phyloP scores from a whole-genome alignment of 2,797 vertebrate genomes.

The Myotis pilosus region DNA sequence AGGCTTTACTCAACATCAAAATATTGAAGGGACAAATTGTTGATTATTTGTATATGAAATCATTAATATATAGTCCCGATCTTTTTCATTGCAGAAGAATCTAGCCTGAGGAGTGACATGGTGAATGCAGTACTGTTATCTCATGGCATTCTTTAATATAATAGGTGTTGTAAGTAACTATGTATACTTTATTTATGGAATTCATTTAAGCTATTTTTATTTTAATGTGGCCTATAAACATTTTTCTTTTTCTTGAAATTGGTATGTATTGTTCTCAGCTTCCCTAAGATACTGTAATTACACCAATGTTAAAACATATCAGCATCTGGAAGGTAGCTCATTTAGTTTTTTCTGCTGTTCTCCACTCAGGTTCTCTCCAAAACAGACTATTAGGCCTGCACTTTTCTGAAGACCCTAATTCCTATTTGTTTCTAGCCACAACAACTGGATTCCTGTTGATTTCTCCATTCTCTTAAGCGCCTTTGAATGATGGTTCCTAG shows the following conservation, averaged over 20 bases:
- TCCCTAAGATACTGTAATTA: neutral
- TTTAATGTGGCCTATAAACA: conserved; percentile 53
- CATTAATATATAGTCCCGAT: conserved; percentile 38
- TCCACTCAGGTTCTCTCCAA: neutral
- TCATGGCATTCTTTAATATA: conserved; percentile 54
- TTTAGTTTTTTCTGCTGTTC: conserved; percentile 42
- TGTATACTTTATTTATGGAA: conserved; percentile 59
- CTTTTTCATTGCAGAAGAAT: conserved; percentile 44
- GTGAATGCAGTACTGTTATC: conserved; percentile 43
- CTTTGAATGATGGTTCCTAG: conserved; percentile 11
- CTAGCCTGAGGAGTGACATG: conserved; percentile 39
- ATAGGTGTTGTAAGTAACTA: conserved; percentile 42
- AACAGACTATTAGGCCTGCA: conserved; percentile 31
- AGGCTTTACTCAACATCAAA: conserved; percentile 46
- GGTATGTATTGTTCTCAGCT: conserved; percentile 40
- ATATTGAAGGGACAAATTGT: conserved; percentile 47
- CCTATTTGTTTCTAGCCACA: conserved; percentile 2
- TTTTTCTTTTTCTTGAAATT: conserved; percentile 55
- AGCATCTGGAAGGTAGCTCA: conserved; percentile 26
- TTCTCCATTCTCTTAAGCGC: conserved; percentile 39
- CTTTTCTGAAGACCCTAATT: conserved; percentile 23
- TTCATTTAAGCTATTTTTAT: conserved; percentile 59
- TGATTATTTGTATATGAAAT: conserved; percentile 52
- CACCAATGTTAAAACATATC: neutral
- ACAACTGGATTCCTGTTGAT: conserved; percentile 35